Base-by-base conservation (phyloP, 53 echinoderm and acorn worm genomes). In the Henricia sp. region DNA sequence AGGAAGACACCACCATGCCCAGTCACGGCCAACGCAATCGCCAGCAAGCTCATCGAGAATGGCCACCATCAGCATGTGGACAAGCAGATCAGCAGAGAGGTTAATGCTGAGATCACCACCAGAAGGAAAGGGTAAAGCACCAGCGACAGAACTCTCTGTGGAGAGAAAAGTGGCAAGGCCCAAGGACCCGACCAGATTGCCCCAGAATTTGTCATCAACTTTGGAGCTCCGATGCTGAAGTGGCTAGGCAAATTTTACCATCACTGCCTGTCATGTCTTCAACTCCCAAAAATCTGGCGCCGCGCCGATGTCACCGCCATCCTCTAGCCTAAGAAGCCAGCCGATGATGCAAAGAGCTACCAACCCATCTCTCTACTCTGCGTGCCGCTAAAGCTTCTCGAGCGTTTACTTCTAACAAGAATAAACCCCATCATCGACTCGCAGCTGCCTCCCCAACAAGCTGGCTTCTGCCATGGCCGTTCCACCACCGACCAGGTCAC, bases 11-110 rank as follows among this genome's bases (percentile, higher is more conserved):
- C 52, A 59, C 21, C 56, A 10, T 85, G 72, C 50, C 85, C 73
- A 50, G 72, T 85, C 19, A 60, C 85, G 4, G 85, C 62, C 29
- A 85, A 72, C 50, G 48, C 85, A 43, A 73, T 72, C 39, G 85
- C 85, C 17, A 30, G 73, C 13, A 72, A 85, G 37, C 73, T 85
- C 26, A 37, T 84, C 17, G 39, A 1, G 1, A 84, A 84, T 39
- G 85, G 85, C 29, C 36, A 63, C 48, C 73, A 72, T 51, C 43
- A 72, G 34, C 46, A 85, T 32, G 64, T 50, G 32, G 73, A 63
- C 51, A 85, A n/a, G n/a, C n/a, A n/a, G n/a, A n/a, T n/a, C n/a
- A n/a, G n/a, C n/a, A n/a, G n/a, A n/a, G n/a, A n/a, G n/a, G n/a
- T n/a, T n/a, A n/a, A n/a, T n/a, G n/a, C n/a, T n/a, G n/a, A n/a